These are phyloP conservation scores for Murina feae DNA, from an alignment of 2,113 vertebrate species.

Conservation along the genomic window DNA sequence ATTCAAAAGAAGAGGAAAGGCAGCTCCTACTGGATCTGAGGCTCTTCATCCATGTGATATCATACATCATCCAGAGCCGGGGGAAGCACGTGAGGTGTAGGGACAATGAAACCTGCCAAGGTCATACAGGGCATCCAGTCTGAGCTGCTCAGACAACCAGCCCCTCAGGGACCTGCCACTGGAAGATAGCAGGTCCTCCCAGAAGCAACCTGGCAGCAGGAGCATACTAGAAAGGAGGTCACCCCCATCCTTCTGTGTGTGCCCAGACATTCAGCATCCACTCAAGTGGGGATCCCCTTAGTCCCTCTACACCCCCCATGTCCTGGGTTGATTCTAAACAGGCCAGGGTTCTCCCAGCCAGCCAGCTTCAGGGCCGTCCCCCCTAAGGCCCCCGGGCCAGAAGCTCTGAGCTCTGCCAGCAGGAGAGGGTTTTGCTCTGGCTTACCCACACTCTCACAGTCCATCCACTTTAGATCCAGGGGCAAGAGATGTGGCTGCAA, in stretches of 20 bases:
- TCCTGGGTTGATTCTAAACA: background rate
- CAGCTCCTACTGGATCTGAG: background rate
- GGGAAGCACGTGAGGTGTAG: fast-evolving
- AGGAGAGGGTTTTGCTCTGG: background rate
- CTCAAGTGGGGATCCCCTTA: background rate
- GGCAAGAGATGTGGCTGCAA: background rate
- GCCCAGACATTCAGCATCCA: fast-evolving
- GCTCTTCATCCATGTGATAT: background rate
- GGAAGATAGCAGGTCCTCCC: background rate
- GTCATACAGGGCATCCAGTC: background rate
- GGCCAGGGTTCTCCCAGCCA: background rate
- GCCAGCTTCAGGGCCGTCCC: background rate
- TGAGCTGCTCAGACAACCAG: background rate
- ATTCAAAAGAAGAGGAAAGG: background rate
- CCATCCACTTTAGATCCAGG: background rate
- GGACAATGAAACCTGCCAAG: background rate
- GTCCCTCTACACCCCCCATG: too few relatives aligned
- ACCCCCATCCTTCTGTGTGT: background rate
- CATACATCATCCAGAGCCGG: too few relatives aligned
- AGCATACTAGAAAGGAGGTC: background rate
- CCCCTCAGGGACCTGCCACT: background rate
- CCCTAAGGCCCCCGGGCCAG: fast-evolving
- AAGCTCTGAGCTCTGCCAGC: background rate
- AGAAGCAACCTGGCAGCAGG: background rate
- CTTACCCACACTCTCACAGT: background rate